These are phyloP conservation scores for Neomonachus schauinslandi DNA, from an alignment of 2,113 vertebrate genomes.

Conservation along the genomic window DNA sequence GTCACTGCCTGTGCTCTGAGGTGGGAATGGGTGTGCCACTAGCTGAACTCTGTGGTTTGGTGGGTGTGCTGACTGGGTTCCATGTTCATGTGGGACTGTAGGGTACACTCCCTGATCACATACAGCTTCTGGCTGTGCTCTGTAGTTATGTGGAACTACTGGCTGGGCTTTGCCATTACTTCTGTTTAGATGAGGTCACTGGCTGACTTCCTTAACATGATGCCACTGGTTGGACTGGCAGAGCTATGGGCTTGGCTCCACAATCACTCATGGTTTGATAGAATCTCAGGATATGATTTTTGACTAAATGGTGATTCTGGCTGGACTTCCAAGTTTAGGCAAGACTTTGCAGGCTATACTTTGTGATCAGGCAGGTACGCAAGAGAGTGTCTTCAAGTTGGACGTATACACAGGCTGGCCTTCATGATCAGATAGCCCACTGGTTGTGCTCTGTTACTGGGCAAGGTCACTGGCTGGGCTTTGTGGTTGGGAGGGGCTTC, in stretches of 20 bases:
- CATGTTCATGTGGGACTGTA: no score
- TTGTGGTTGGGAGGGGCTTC: background rate
- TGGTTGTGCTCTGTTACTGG: background rate
- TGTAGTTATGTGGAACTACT: background rate
- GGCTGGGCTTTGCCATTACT: background rate
- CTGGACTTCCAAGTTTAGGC: background rate
- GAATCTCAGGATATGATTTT: background rate
- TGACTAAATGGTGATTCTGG: background rate
- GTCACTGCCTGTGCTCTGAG: background rate
- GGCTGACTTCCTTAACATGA: background rate
- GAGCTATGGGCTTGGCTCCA: background rate
- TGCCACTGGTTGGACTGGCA: background rate
- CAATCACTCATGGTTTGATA: background rate
- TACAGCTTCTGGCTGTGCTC: background rate
- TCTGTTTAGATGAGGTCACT: background rate
- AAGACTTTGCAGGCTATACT: background rate
- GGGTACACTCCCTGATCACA: background rate
- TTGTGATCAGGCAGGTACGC: background rate
- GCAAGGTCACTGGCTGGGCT: background rate
- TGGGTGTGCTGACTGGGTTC: background rate
- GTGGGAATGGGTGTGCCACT: background rate
- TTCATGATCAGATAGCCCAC: no score
- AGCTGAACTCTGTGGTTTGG: background rate
- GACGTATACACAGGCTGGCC: background rate
- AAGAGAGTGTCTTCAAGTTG: background rate